These are phyloP conservation scores for Paracentrotus lividus DNA, from an alignment of 53 echinoderm and acorn worm genomes.

Conservation along the genomic window DNA sequence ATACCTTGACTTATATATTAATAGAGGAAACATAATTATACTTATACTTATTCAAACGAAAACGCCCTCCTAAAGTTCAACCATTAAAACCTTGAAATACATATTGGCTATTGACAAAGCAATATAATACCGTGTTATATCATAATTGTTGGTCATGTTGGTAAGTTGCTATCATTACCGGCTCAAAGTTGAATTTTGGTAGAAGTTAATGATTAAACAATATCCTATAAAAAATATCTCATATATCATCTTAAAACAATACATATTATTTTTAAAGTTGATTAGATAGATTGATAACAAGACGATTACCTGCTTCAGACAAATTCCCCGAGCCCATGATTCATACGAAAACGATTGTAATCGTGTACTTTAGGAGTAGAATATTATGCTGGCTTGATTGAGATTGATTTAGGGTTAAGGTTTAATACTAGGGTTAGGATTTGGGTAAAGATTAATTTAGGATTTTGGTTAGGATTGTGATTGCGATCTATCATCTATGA, in stretches of 20 bases:
- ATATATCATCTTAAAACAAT: slow-evolving; percentile 32
- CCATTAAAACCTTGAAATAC: neutral
- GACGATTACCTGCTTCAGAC: no score
- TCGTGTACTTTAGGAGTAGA: no score
- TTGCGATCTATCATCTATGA: no score
- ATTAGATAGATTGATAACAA: no score
- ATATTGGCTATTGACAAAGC: slow-evolving; percentile 20
- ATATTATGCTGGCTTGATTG: no score
- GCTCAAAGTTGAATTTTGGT: neutral
- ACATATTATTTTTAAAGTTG: neutral
- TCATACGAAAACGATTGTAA: no score
- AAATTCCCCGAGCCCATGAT: no score
- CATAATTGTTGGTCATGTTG: neutral
- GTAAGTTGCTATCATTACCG: neutral
- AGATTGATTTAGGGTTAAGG: no score
- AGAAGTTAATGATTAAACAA: slow-evolving; percentile 33
- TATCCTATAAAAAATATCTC: slow-evolving; percentile 30
- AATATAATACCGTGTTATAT: slow-evolving; percentile 33
- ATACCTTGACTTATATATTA: neutral
- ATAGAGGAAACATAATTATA: slow-evolving; percentile 18
- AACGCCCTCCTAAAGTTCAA: slow-evolving; percentile 26
- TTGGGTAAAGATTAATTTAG: no score
- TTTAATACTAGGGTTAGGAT: no score
- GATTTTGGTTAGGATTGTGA: no score
- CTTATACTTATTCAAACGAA: neutral